Evolutionary conservation across 2,797 vertebrate genomes (phyloP), one percentile per base, ranked within the genome.

Genomic region (Ambastaia sidthimunki): DNA sequence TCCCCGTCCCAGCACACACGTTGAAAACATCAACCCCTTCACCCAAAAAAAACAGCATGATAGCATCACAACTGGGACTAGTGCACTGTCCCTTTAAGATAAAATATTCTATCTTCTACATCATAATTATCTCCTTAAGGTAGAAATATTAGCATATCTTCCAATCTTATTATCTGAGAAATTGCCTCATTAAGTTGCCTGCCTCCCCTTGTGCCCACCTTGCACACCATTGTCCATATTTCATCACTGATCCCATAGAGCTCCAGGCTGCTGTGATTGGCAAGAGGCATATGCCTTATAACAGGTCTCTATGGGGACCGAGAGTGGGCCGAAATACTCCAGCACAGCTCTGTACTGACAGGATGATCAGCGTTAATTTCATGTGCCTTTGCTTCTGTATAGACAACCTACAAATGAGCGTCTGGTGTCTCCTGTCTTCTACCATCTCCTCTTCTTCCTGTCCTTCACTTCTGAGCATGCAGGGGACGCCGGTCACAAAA

Each of bases 71-170:
- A 89, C 89, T 90, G 89, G 91, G 90, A 92, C 91, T 75, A 72
- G 81, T 76, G 86, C 85, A 86, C 91, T 93, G 92, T 92, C 87
- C 88, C 93, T 95, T 95, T 94, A 94, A 94, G 90, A 93, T 93
- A 93, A 93, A 92, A 93, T 92, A 93, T 94, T 93, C 92, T 92
- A 93, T 94, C 93, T 92, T 92, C 91, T 89, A 93, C 93, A 94
- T 94, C 93, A 93, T 94, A 94, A 95, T 94, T 94, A 95, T 94
- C 93, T 95, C 94, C 94, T 94, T 94, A 95, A 95, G 94, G 94
- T 94, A 94, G 93, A 94, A 92, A 94, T 94, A 95, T 95, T 95
- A 94, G 93, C 94, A 94, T 95, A 94, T 93, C 93, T 93, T 93
- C 92, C 93, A 93, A 94, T 95, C 93, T 94, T 95, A 94, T 94